Evolutionary conservation across 2,888 invertebrate species (phyloP), one percentile per base, ranked within the genome.

Genomic region (Apotomis capreana): DNA sequence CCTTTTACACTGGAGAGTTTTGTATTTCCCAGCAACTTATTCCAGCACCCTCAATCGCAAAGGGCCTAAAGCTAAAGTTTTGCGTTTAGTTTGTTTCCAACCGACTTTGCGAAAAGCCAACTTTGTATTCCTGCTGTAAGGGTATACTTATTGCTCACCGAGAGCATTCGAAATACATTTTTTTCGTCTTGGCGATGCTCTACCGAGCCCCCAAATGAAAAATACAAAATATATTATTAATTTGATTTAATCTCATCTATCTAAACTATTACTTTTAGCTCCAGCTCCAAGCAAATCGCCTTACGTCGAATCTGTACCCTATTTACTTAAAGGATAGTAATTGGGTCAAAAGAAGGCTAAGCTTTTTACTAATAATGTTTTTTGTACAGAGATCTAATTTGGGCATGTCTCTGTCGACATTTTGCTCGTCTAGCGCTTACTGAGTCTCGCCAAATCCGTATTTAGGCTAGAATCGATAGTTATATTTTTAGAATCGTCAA

Each of bases 51-150:
- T 26, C 46, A 61, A 61, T 61, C 61, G 5, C 52, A 68, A 69
- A 37, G 46, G 61, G 58, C 40, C 44, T 58, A n/a, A 69, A 69
- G 63, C 59, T 70, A 70, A 5, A 40, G 55, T 62, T 68, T 44
- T 13, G 5, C 2, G 44, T 68, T 58, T 49, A 59, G 60, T 61
- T 61, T 54, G 61, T 55, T 69, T 57, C 10, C 36, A 13, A 61
- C 26, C 37, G 60, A 62, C 70, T 70, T 59, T 49, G 61, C 12
- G 61, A 49, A 46, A 40, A 6, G 40, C 6, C 40, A 5, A 40
- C 40, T 40, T 40, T 4, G 3, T 40, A 6, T 40, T 40, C 5
- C 26, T 26, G 40, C 6, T 40, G 40, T 26, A 40, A 40, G 40
- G 3, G 2, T 40, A 2, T 26, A 2, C 2, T 26, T 26, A 26